phyloP scores from a whole-genome alignment of 2,888 invertebrate species.

The Helicoverpa assulta region DNA sequence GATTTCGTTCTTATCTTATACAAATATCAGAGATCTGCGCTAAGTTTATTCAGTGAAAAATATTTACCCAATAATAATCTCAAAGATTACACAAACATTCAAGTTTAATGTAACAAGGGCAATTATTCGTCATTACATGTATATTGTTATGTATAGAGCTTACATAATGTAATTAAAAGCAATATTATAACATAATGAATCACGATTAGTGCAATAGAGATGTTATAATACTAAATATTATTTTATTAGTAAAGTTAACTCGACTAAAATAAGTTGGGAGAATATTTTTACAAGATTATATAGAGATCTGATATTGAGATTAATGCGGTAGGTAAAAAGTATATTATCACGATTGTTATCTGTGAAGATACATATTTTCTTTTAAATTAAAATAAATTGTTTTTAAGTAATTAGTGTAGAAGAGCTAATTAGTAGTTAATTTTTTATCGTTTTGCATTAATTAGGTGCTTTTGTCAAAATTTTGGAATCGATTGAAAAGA shows the following conservation, averaged over 20 bases:
- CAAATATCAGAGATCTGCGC: slow-evolving; percentile 67
- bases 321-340: slow-evolving; percentile 76
- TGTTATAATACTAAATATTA: slow-evolving; percentile 83
- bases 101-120: slow-evolving; percentile 66
- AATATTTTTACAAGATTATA: slow-evolving; percentile 75
- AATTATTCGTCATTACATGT: slow-evolving; percentile 60
- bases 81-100: slow-evolving; percentile 55
- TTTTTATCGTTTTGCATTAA: slow-evolving; percentile 57
- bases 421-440: slow-evolving; percentile 57
- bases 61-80: slow-evolving; percentile 63
- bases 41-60: slow-evolving; percentile 47
- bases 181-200: slow-evolving; percentile 81
- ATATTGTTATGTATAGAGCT: slow-evolving; percentile 73
- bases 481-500: slow-evolving; percentile 47
- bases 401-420: slow-evolving; percentile 60
- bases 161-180: slow-evolving; percentile 79
- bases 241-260: slow-evolving; percentile 78
- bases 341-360: slow-evolving; percentile 72
- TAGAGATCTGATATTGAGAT: slow-evolving; percentile 89
- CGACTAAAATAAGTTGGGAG: slow-evolving; percentile 70
- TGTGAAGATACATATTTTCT: slow-evolving; percentile 71
- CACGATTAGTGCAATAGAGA: slow-evolving; percentile 87
- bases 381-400: slow-evolving; percentile 62
- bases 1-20: slow-evolving; percentile 61
- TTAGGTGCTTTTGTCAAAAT: slow-evolving; percentile 67